Evolutionary conservation across 2,797 vertebrate genomes (phyloP).

Genomic region (Acanthornis magna): DNA sequence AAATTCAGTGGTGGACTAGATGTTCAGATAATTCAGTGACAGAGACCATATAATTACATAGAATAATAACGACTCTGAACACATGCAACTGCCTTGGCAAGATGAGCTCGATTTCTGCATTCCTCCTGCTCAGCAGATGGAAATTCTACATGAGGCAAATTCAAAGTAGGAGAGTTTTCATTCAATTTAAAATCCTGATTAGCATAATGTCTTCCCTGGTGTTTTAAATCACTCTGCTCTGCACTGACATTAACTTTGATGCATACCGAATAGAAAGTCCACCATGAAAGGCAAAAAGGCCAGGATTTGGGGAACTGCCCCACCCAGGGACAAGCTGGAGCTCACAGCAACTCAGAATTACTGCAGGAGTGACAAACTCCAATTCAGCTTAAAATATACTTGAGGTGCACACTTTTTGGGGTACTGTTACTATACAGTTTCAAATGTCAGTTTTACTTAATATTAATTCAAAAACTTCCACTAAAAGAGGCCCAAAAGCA

Average conservation of each 20-base stretch:
- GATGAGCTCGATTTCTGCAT: background rate
- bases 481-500: background rate
- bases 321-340: background rate
- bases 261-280: background rate
- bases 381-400: background rate
- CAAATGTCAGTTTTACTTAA: background rate
- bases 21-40: background rate
- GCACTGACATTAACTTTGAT: background rate
- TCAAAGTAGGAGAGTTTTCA: conserved; percentile 1
- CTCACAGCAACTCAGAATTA: background rate
- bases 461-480: background rate
- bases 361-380: background rate
- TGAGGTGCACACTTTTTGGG: background rate
- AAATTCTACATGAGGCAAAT: conserved; percentile 16
- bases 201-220: background rate
- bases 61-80: background rate
- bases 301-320: background rate
- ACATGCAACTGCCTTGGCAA: background rate
- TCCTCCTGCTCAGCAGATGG: conserved; percentile 17
- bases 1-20: background rate
- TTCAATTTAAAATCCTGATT: conserved; percentile 23
- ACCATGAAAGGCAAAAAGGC: background rate
- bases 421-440: background rate
- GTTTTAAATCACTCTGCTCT: background rate
- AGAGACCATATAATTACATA: background rate